Conservation (phyloP, 2,888 invertebrate genomes). For the Mimumesa dahlbomi region DNA sequence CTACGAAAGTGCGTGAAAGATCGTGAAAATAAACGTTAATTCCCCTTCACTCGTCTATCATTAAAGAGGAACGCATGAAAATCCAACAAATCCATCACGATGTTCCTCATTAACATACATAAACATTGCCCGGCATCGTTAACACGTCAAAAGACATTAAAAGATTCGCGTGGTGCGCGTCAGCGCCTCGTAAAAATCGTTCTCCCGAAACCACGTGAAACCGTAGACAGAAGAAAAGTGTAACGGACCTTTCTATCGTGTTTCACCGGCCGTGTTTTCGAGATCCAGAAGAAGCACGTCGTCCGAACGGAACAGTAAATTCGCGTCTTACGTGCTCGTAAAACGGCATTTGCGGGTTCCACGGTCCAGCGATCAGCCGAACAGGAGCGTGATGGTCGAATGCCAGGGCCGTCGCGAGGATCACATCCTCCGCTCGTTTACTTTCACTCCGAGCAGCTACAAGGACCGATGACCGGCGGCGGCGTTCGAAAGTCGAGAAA, state of each 20-base stretch:
- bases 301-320: not conserved
- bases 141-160: no score
- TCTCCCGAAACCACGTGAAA: no score
- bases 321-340: not conserved
- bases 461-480: slow-evolving; percentile 71
- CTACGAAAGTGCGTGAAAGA: not conserved
- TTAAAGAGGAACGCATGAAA: no score
- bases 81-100: no score
- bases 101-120: no score
- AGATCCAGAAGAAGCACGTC: not conserved
- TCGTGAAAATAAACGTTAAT: not conserved
- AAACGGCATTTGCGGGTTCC: not conserved
- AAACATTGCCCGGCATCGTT: no score
- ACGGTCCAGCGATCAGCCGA: slow-evolving; percentile 28
- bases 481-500: slow-evolving; percentile 75
- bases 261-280: not conserved
- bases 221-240: no score
- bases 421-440: slow-evolving; percentile 61
- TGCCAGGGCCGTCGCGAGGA: slow-evolving; percentile 65
- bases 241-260: no score
- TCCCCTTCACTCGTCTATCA: not conserved
- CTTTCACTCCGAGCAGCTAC: no score
- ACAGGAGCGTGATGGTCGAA: slow-evolving; percentile 47
- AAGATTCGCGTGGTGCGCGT: no score
- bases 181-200: no score